Percentiles rank a stretch among this genome's conserved stretches.
These are phyloP conservation scores for Dicaeum eximium DNA, from an alignment of 2,113 vertebrate genomes.

Conservation along the genomic window DNA sequence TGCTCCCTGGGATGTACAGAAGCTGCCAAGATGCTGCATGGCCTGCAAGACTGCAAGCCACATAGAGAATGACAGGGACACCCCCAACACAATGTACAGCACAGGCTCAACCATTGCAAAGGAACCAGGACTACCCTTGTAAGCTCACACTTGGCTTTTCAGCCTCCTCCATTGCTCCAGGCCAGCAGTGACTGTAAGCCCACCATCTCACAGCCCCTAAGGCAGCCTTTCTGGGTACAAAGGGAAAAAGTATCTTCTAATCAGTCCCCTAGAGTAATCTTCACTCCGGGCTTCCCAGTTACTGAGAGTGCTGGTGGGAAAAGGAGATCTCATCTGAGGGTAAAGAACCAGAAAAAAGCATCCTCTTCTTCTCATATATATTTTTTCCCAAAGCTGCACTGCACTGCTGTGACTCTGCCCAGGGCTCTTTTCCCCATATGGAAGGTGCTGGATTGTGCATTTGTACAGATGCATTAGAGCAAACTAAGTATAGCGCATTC, in stretches of 20 bases:
- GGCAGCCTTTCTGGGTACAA: not conserved
- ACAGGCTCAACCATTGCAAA: not conserved
- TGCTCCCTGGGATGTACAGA: not conserved
- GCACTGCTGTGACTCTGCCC: constrained; percentile 18
- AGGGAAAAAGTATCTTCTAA: not conserved
- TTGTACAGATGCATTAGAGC: constrained; percentile 53
- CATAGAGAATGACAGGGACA: not conserved
- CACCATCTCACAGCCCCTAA: not conserved
- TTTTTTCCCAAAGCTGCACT: not conserved
- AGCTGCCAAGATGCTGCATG: not conserved
- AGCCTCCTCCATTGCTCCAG: not conserved
- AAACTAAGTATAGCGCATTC: constrained; percentile 50
- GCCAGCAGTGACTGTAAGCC: not conserved
- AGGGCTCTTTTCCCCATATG: constrained; percentile 33
- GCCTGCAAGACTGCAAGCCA: not conserved
- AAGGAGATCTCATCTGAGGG: not conserved
- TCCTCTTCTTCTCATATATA: not conserved
- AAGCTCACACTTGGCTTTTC: not conserved
- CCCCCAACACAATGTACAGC: not conserved
- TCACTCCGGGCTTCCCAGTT: not conserved
- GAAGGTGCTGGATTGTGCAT: constrained; percentile 36
- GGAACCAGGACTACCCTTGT: not conserved
- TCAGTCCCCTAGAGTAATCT: not conserved
- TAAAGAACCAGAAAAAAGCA: constrained; percentile 9
- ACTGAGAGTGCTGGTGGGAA: not conserved